phyloP scores from a whole-genome alignment of 1,140 invertebrate genomes.

The Lasaia peninsularis region DNA sequence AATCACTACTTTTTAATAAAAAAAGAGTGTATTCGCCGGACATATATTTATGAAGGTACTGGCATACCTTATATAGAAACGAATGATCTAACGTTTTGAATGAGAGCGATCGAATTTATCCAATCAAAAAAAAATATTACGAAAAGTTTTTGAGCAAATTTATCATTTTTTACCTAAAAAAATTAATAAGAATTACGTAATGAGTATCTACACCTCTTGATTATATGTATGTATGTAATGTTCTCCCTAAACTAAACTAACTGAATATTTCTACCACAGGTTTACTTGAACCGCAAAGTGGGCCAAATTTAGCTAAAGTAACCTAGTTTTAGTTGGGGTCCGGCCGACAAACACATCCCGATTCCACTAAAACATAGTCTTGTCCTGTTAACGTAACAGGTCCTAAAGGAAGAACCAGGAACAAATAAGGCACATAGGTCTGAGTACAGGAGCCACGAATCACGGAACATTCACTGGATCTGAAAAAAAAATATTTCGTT shows the following conservation, averaged over 20 bases:
- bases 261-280: background rate
- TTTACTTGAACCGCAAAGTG: background rate
- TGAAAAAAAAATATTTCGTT: conserved; percentile 57
- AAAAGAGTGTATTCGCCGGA: no score
- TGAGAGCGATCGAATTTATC: no score
- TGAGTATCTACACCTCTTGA: no score
- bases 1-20: no score
- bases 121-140: no score
- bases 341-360: conserved; percentile 93
- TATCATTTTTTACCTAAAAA: no score
- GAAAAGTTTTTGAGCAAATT: no score
- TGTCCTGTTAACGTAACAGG: conserved; percentile 94
- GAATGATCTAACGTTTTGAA: no score
- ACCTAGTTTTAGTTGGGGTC: conserved; percentile 41
- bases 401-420: conserved; percentile 92
- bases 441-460: conserved; percentile 93
- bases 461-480: conserved; percentile 91
- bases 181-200: no score
- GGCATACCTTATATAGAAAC: no score
- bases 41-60: no score
- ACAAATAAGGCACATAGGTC: conserved; percentile 94
- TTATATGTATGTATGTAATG: background rate
- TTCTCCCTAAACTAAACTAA: background rate
- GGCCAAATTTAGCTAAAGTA: conserved; percentile 1
- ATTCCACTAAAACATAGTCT: conserved; percentile 94